Base-by-base conservation (phyloP, 2,888 invertebrate species). In the Gymnoscelis rufifasciata region DNA sequence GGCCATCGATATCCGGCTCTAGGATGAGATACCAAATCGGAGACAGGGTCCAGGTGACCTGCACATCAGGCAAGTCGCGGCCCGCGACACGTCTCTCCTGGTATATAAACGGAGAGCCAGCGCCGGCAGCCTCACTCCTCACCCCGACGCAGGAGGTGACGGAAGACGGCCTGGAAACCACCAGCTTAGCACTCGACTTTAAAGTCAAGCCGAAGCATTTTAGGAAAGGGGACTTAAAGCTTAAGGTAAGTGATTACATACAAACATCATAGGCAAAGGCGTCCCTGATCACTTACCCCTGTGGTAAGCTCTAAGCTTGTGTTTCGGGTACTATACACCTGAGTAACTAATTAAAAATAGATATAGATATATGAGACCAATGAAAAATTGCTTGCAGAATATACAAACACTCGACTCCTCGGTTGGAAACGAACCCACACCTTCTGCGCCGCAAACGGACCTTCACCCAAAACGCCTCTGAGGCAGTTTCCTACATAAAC, bases 31-130 rank as follows among this genome's bases (percentile, higher is more conserved):
- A 96, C 83, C 94, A 94, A 78, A 91, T 93, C 53, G 94, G 94
- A 8, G 95, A 96, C 74, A 90, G 91, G 37, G 95, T 96, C 24
- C 91, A 92, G 55, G 93, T 95, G 59, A 95, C 95, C 84, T 96
- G 96, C 84, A 94, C 94, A 4, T 95, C 95, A 27, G 93, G 93
- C 10, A 90, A 92, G 59, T 95, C 95, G 33, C 92, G 94, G 66
- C 96, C 96, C 4, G 94, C 95, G 8, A 95, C 95, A 47, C 91
- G 92, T 67, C 91, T 96, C 44, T 92, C 93, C 59, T 96, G 96
- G 96, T 94, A 94, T 89, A 93, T 96, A 81, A 96, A 96, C 80
- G 95, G 94, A 15, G 93, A 95, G 71, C 93, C 93, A 60, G 92
- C 91, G 24, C 91, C 92, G 24, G 61, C 89, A 1, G 68, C 73